phyloP scores from a whole-genome alignment of 2,797 vertebrate species.

The Falco concolor region DNA sequence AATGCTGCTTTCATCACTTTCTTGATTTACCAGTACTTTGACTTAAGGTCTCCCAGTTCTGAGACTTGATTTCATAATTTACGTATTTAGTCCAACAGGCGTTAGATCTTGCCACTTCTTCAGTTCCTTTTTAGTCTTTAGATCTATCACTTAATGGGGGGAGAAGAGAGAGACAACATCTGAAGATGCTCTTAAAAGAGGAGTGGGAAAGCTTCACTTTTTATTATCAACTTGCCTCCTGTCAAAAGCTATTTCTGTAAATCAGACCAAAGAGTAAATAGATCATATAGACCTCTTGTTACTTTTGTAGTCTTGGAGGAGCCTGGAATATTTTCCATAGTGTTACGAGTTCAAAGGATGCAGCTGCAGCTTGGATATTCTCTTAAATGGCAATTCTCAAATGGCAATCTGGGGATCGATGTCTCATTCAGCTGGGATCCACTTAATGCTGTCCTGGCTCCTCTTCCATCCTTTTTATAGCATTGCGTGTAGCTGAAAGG shows the following conservation, averaged over 20 bases:
- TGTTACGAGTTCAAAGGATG: background rate
- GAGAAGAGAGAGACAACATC: conserved; percentile 14
- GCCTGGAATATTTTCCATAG: background rate
- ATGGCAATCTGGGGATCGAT: background rate
- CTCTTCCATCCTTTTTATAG: background rate
- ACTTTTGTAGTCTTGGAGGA: background rate
- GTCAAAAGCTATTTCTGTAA: conserved; percentile 17
- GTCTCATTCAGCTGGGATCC: background rate
- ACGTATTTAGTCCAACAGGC: conserved; percentile 60
- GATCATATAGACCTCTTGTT: background rate
- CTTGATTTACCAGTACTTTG: conserved; percentile 56
- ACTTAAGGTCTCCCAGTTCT: conserved; percentile 52
- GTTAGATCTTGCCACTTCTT: conserved; percentile 59
- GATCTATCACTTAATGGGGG: conserved; percentile 43
- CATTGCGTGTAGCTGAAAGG: background rate
- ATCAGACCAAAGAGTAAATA: conserved; percentile 32
- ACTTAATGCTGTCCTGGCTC: background rate
- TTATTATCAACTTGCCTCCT: conserved; percentile 32
- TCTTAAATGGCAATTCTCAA: background rate
- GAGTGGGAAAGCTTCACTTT: background rate
- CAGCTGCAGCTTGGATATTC: background rate
- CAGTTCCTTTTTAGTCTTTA: conserved; percentile 39
- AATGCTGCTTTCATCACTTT: conserved; percentile 49
- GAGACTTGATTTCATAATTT: conserved; percentile 66
- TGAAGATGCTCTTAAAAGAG: conserved; percentile 42